phyloP scores from a whole-genome alignment of 1,140 invertebrate species.

The Gonioctena quinquepunctata region DNA sequence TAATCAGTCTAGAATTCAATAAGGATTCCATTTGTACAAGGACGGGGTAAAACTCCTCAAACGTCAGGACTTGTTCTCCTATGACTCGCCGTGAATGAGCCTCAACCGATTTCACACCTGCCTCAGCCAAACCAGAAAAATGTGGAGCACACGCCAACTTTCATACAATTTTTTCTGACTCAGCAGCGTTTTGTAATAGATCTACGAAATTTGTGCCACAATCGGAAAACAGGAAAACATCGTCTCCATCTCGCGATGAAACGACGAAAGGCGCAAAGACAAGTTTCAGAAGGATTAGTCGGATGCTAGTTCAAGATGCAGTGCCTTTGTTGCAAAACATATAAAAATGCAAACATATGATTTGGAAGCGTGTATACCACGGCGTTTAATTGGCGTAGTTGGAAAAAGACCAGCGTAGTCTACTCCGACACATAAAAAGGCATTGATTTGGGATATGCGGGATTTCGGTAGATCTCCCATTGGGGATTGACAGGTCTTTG shows the following conservation, averaged over 20 bases:
- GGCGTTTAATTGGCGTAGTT: slow-evolving; percentile 16
- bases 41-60: background rate
- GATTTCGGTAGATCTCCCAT: background rate
- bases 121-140: background rate
- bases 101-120: background rate
- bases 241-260: background rate
- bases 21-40: background rate
- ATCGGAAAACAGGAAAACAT: slow-evolving; percentile 44
- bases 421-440: background rate
- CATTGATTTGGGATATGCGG: background rate
- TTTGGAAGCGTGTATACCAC: slow-evolving; percentile 40
- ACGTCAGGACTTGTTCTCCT: background rate
- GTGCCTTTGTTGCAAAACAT: background rate
- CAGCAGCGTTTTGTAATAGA: slow-evolving; percentile 19
- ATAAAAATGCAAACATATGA: slow-evolving; percentile 9
- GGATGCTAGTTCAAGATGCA: background rate
- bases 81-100: background rate
- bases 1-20: background rate
- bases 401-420: slow-evolving; percentile 44
- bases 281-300: background rate
- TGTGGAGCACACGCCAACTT: background rate
- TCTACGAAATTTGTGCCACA: slow-evolving; percentile 52
- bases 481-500: background rate
- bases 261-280: slow-evolving; percentile 40
- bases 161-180: background rate